Base-by-base conservation (phyloP, 2,797 vertebrate genomes). In the Dicrostonyx torquatus region DNA sequence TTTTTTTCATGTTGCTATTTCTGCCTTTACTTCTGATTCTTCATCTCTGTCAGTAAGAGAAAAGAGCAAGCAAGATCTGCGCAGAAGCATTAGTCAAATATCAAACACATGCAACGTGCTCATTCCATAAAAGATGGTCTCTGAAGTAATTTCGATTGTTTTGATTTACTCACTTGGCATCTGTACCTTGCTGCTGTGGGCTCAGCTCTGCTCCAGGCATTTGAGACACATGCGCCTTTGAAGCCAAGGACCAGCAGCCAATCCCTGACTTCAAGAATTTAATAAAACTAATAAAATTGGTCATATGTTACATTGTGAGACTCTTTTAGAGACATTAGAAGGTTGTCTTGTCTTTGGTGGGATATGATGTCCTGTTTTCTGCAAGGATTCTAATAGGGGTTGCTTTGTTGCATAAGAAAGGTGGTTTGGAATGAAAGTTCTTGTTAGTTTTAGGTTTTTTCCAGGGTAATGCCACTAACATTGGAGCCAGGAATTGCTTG, bases 371-470 rank as follows among this genome's bases (percentile, higher is more conserved):
- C 62, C 60, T 88, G 0, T 86, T 94, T 95, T 93, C 82, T 55
- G 0, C 24, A n/a, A 45, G 31, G 5, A 6, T 91, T 91, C 64
- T 73, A 31, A 55, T 43, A 29, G 53, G 17, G 18, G 20, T 89
- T 87, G 50, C 79, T 50, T 45, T 29, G 24, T 86, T 55, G 10
- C 58, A 34, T 80, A 87, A 60, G 13, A 80, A 92, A 53, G 50
- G 15, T 48, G 64, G 53, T 88, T 94, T 82, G 29, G 53, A 76
- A n/a, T 80, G 20, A 87, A 62, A 60, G 4, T 84, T 96, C 72
- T 96, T 15, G 26, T 34, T 95, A 53, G n/a, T 86, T 94, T 83
- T 86, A 37, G n/a, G 22, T 90, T 96, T 93, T 70, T 60, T 83
- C 13, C 12, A 2, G 17, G 50, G 43, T 43, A 24, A 48, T 12